phyloP scores from a whole-genome alignment of 2,113 vertebrate species.

The Chelonoidis abingdonii region DNA sequence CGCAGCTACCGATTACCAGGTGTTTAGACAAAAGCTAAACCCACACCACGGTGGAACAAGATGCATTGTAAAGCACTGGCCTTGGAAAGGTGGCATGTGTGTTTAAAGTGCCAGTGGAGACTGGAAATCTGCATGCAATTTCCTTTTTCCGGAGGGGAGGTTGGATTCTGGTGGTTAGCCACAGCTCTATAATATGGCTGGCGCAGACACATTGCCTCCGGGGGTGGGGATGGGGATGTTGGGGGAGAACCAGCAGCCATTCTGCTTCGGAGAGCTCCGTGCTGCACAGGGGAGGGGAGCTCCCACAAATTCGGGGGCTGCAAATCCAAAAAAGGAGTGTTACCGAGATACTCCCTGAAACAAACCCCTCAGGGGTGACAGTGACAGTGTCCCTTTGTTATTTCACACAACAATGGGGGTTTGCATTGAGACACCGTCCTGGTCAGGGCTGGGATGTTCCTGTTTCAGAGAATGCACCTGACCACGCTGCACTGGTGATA shows the following conservation, averaged over 20 bases:
- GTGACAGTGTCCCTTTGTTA: background rate
- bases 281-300: no score
- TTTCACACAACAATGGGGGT: background rate
- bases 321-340: background rate
- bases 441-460: no score
- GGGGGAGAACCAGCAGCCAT: background rate
- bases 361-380: background rate
- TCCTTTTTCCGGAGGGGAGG: background rate
- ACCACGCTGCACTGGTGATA: background rate
- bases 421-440: background rate
- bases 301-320: background rate
- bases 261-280: background rate
- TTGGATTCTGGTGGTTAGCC: background rate
- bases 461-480: background rate
- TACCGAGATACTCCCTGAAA: background rate
- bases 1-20: background rate
- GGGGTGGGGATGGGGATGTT: no score
- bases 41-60: background rate
- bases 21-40: background rate
- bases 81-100: background rate
- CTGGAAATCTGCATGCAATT: background rate
- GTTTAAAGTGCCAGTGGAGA: no score
- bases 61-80: background rate
- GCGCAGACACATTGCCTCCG: background rate
- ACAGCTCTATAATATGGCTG: no score